phyloP scores from a whole-genome alignment of 2,797 vertebrate species.

The Leucoraja ocellata region DNA sequence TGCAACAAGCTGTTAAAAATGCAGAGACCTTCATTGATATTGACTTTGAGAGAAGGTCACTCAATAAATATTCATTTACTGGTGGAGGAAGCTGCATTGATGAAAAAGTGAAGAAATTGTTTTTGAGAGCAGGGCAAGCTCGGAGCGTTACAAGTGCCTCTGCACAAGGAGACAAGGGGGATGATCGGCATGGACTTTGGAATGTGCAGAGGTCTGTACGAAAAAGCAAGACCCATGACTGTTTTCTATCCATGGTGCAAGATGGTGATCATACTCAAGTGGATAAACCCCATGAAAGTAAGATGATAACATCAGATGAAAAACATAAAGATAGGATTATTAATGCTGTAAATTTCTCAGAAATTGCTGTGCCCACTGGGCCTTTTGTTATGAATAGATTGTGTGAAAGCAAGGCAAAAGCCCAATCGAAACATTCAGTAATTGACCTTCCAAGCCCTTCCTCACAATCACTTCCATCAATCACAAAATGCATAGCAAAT shows the following conservation, averaged over 20 bases:
- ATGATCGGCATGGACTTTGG: not conserved
- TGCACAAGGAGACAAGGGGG: not conserved
- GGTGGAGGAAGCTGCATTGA: constrained; percentile 19
- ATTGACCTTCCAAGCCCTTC: constrained; percentile 68
- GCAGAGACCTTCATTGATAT: constrained; percentile 33
- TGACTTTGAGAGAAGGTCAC: constrained; percentile 14
- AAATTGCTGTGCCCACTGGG: constrained; percentile 49
- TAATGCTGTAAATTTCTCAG: constrained; percentile 64
- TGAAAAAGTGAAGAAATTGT: constrained; percentile 29
- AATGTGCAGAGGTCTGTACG: constrained; percentile 49
- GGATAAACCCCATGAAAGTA: constrained; percentile 43
- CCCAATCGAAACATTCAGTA: constrained; percentile 67
- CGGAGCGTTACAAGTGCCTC: not conserved
- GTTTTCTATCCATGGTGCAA: constrained; percentile 42
- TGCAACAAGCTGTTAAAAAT: constrained; percentile 34
- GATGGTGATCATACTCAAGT: constrained; percentile 42
- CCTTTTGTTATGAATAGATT: constrained; percentile 50
- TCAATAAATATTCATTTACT: not conserved
- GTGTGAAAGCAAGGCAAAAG: constrained; percentile 47
- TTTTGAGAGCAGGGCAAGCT: not conserved
- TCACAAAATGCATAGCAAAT: constrained; percentile 70
- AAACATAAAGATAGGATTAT: constrained; percentile 52
- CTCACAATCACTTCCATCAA: constrained; percentile 73
- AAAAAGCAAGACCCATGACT: constrained; percentile 69
- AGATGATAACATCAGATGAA: constrained; percentile 39